Evolutionary conservation across 2,888 invertebrate species (phyloP).

Genomic region (Monopis laevigella): DNA sequence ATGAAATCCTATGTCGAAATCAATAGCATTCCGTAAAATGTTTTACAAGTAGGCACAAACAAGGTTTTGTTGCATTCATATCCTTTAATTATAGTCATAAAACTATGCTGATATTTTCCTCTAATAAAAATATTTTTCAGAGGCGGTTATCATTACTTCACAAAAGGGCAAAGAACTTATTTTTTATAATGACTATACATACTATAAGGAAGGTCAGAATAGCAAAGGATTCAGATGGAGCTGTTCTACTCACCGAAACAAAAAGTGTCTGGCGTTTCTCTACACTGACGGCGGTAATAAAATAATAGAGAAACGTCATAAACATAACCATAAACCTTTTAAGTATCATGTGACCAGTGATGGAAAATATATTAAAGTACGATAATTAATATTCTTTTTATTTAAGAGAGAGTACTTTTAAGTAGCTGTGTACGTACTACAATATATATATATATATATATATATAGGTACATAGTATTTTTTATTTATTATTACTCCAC

Average conservation of each 20-base stretch:
- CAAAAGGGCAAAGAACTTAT: not conserved
- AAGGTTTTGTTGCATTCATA: no score
- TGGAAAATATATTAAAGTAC: slow-evolving; percentile 1
- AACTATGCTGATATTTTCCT: no score
- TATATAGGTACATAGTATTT: no score
- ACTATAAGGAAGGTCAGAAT: not conserved
- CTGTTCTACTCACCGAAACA: not conserved
- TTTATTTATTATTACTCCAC: no score
- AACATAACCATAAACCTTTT: not conserved
- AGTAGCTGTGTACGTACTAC: no score
- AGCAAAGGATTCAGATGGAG: not conserved
- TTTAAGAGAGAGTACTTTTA: no score
- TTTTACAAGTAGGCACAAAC: no score
- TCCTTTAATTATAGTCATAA: no score
- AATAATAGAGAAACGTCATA: not conserved
- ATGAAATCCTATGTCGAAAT: no score
- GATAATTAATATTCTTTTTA: not conserved
- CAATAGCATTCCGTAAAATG: no score
- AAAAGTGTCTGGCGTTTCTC: not conserved
- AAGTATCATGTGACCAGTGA: not conserved
- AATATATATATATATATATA: no score
- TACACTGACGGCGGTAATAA: not conserved
- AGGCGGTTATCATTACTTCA: not conserved
- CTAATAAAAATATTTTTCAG: not conserved
- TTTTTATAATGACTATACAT: not conserved